Percentiles rank a stretch among this genome's conserved stretches.
phyloP scores from a whole-genome alignment of 2,888 invertebrate genomes.

The Tiliacea citrago region DNA sequence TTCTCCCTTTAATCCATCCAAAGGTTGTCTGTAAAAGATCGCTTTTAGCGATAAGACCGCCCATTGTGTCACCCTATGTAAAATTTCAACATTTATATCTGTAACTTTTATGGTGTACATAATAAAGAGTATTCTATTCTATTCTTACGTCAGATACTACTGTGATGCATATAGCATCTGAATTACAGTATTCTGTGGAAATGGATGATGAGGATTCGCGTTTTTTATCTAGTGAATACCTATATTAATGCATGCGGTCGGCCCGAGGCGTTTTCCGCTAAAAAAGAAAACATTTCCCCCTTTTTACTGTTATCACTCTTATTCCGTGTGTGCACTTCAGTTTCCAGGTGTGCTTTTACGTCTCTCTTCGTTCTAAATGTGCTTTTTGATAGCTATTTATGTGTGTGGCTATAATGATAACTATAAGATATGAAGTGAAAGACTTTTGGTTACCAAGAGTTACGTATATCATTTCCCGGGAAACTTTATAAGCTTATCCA shows the following conservation, averaged over 20 bases:
- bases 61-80: too few species aligned
- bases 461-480: not conserved
- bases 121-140: too few species aligned
- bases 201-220: constrained; percentile 26
- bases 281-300: constrained; percentile 38
- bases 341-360: constrained; percentile 25
- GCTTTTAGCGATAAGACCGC: too few species aligned
- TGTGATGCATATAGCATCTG: constrained; percentile 11
- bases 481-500: not conserved
- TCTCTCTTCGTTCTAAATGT: constrained; percentile 22
- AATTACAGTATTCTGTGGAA: constrained; percentile 26
- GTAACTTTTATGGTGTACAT: too few species aligned
- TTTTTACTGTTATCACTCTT: constrained; percentile 34
- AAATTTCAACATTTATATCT: too few species aligned
- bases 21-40: too few species aligned
- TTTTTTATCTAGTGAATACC: constrained; percentile 44
- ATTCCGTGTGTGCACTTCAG: constrained; percentile 46
- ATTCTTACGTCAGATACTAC: not conserved
- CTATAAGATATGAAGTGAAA: not conserved
- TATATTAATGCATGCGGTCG: constrained; percentile 36
- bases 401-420: too few species aligned
- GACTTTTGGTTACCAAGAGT: not conserved
- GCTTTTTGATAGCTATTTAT: constrained; percentile 17
- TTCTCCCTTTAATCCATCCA: too few species aligned
- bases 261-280: constrained; percentile 28